A percentile compares a stretch with the other conserved stretches of the same genome.
These are phyloP conservation scores for Pectinophora gossypiella DNA, from an alignment of 1,140 invertebrate genomes.

Conservation along the genomic window DNA sequence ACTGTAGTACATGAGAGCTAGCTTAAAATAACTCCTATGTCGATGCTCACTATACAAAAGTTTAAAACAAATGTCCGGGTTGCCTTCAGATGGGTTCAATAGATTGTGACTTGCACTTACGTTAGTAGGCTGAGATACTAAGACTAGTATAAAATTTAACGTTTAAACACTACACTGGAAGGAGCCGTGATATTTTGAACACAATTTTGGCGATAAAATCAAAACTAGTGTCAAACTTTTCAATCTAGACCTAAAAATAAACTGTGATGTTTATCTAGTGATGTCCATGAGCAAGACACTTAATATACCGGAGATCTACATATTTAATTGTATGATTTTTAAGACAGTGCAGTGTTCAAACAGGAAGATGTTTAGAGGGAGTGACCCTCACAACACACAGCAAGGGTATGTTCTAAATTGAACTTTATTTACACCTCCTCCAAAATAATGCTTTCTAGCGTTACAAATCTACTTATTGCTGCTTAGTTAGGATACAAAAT, in stretches of 20 bases:
- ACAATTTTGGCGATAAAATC: too few species aligned
- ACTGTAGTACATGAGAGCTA: background rate
- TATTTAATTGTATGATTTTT: too few species aligned
- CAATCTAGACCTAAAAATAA: too few species aligned
- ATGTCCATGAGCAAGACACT: too few species aligned
- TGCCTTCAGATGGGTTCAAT: slow-evolving; percentile 28
- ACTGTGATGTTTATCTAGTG: background rate
- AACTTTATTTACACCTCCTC: background rate
- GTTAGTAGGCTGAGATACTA: slow-evolving; percentile 12
- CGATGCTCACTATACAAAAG: slow-evolving; percentile 54
- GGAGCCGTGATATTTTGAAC: background rate
- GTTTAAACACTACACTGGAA: background rate
- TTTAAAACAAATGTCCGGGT: slow-evolving; percentile 51
- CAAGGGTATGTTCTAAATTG: background rate
- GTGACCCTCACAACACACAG: background rate
- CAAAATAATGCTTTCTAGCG: background rate
- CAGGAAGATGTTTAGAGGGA: background rate
- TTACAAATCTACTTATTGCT: background rate
- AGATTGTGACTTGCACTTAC: slow-evolving; percentile 4
- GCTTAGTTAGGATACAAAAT: background rate
- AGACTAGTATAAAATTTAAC: slow-evolving; percentile 9
- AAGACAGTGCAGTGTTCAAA: background rate
- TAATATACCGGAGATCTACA: too few species aligned
- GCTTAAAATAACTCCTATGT: slow-evolving; percentile 24
- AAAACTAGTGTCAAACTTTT: background rate